Percentiles rank a stretch among this genome's conserved stretches.
Conservation (phyloP, 2,888 invertebrate species). For the Coenonympha arcania region DNA sequence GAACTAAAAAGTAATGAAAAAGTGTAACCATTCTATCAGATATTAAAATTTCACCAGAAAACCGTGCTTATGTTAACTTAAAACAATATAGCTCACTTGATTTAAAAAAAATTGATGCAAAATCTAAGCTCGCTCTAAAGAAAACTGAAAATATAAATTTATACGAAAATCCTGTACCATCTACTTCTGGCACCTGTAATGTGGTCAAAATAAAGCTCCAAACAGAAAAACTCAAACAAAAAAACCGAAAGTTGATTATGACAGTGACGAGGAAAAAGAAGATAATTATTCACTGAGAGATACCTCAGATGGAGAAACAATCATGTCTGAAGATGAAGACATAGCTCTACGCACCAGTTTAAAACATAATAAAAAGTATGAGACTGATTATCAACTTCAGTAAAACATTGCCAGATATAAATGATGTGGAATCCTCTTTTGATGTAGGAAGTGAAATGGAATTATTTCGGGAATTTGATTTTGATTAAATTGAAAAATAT, state of each 20-base stretch:
- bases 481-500: not conserved
- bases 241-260: too few relatives aligned
- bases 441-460: too few relatives aligned
- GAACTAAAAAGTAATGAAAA: constrained; percentile 7
- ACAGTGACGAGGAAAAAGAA: constrained; percentile 1
- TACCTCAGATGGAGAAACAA: constrained; percentile 1
- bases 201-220: constrained; percentile 6
- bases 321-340: constrained; percentile 7
- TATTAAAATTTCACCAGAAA: constrained; percentile 5
- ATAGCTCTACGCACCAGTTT: not conserved
- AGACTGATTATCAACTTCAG: too few relatives aligned
- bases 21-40: constrained; percentile 11
- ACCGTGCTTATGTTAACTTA: constrained; percentile 5
- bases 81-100: constrained; percentile 1
- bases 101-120: constrained; percentile 4
- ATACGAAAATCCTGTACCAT: constrained; percentile 7
- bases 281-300: constrained; percentile 9
- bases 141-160: constrained; percentile 6
- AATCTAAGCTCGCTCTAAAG: constrained; percentile 3
- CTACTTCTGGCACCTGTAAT: constrained; percentile 5
- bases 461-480: not conserved
- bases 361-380: not conserved
- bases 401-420: too few relatives aligned
- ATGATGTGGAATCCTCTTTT: too few relatives aligned
- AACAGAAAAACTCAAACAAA: too few relatives aligned